Conservation (phyloP, 2,888 invertebrate genomes). For the Drosophila glabriapex region DNA sequence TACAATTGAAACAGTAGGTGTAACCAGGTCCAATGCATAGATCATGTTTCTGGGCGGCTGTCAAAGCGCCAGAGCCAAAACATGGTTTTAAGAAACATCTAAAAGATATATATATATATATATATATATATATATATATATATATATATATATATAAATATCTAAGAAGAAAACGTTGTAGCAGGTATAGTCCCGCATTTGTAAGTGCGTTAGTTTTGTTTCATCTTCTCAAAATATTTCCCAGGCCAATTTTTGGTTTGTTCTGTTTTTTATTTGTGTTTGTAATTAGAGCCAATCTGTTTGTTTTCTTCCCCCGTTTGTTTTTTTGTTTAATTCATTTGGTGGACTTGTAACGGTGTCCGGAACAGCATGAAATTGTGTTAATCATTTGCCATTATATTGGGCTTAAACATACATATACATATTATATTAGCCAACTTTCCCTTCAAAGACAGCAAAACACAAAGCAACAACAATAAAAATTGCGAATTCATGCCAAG, state of each 20-base stretch:
- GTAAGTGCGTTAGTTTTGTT: conserved; percentile 22
- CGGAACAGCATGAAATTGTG: conserved; percentile 34
- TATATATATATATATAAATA: background rate
- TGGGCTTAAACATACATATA: conserved; percentile 10
- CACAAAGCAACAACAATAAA: background rate
- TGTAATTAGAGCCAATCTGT: conserved; percentile 28
- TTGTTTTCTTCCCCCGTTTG: background rate
- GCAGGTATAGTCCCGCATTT: background rate
- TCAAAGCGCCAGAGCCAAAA: conserved; percentile 9
- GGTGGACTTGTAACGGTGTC: conserved; percentile 18
- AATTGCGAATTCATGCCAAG: conserved; percentile 36
- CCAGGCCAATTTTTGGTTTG: conserved; percentile 13
- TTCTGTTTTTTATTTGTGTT: conserved; percentile 1
- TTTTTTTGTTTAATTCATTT: background rate
- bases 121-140: no score
- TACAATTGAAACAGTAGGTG: conserved; percentile 27
- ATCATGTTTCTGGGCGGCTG: conserved; percentile 24
- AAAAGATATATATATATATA: background rate
- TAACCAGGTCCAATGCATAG: conserved; percentile 8
- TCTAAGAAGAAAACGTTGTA: background rate
- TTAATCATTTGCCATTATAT: conserved; percentile 45
- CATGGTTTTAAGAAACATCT: background rate
- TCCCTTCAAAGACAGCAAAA: conserved; percentile 34
- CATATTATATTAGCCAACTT: conserved; percentile 41
- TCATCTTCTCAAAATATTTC: conserved; percentile 4